A percentile compares a stretch with the other conserved stretches of the same genome.
Evolutionary conservation across 2,113 vertebrate genomes (phyloP).

Genomic region (Astatotilapia flaviijosephi): DNA sequence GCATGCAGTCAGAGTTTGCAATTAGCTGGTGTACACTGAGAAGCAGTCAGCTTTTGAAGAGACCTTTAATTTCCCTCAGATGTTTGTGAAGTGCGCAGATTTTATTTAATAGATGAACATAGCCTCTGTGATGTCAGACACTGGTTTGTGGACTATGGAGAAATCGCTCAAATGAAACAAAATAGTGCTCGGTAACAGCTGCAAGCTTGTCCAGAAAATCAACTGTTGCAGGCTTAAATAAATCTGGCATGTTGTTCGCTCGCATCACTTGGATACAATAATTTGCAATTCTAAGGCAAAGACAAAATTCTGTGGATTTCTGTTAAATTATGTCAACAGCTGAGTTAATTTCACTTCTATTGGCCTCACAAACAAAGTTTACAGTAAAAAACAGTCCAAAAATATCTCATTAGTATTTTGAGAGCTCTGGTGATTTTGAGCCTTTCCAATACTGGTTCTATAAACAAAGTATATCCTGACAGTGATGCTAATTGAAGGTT

Average conservation of each 20-base stretch:
- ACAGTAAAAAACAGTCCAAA: not conserved
- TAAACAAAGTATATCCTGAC: not conserved
- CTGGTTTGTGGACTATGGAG: not conserved
- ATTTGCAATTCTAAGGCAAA: not conserved
- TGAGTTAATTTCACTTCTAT: not conserved
- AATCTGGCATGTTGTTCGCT: not conserved
- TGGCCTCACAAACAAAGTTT: not conserved
- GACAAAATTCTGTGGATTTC: not conserved
- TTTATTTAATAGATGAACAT: not conserved
- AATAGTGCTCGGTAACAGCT: not conserved
- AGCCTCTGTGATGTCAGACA: not conserved
- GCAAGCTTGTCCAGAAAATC: not conserved
- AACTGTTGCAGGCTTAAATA: not conserved
- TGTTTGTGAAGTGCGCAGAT: not conserved
- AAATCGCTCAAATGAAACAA: not conserved
- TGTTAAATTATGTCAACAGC: not conserved
- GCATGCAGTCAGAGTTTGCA: not conserved
- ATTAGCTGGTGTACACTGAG: not conserved
- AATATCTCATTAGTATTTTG: not conserved
- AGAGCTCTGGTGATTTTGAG: accelerated
- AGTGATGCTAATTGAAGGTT: not conserved
- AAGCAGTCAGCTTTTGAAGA: not conserved
- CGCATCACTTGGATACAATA: not conserved
- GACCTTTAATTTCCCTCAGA: not conserved
- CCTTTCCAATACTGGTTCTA: not conserved